Base-by-base conservation (phyloP, 2,888 invertebrate species). In the Dryobota labecula region DNA sequence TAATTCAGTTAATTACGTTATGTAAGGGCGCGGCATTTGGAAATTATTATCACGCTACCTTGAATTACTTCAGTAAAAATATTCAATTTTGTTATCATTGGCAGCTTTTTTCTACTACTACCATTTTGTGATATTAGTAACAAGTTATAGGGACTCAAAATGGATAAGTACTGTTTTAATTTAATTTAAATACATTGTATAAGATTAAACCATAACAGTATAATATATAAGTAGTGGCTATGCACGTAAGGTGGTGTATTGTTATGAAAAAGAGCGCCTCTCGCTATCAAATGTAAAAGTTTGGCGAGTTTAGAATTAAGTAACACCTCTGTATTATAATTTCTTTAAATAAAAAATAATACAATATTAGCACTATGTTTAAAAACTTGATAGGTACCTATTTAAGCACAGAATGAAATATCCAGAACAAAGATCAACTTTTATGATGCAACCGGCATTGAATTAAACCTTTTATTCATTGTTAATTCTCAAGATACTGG, bases 1-100 rank as follows among this genome's bases (percentile, higher is more conserved):
- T n/a, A n/a, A n/a, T n/a, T n/a, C n/a, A n/a, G n/a, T n/a, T n/a
- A n/a, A n/a, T n/a, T n/a, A n/a, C n/a, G n/a, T n/a, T n/a, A n/a
- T n/a, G n/a, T n/a, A 51, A 38, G 53, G 76, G 85, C 61, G 81
- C 58, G 72, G 56, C 54, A 49, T 63, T 64, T 60, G 36, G 24
- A 30, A 51, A 53, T 64, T 60, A 43, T 43, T 66, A n/a, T 20
- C 4, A 27, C 41, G 33, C 13, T 15, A 30, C 27, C 3, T 20
- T 20, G 7, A 36, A 49, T 24, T 61, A 33, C 33, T 33, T n/a
- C n/a, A n/a, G 47, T 43, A n/a, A 30, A 30, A 27, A 30, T n/a
- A n/a, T 49, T 73, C 9, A 8, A 76, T 49, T 47, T 41, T 0
- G 20, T 47, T 47, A 18, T 18, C n/a, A 30, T 54, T 56, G 24